Base-by-base conservation (phyloP, 2,888 invertebrate genomes). In the Clostera curtula region DNA sequence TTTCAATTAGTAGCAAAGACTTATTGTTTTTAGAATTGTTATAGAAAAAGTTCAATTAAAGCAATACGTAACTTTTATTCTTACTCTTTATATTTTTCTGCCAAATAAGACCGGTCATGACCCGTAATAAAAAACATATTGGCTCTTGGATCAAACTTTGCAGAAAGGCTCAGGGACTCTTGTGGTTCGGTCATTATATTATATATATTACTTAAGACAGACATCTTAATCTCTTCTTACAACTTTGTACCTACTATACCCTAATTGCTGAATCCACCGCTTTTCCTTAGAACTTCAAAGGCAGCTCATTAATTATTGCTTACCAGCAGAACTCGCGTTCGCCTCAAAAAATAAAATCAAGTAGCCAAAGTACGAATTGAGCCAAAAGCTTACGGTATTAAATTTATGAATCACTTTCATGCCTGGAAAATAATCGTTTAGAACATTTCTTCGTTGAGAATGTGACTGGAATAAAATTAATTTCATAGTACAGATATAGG, bases 271-370 rank as follows among this genome's bases (percentile, higher is more conserved):
- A 38, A 36, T 31, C 34, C 25, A 27, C 23, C 30, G 4, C 27
- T 21, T 24, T 22, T 27, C 23, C 35, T 46, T 48, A 46, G 50
- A 49, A 39, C 43, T 49, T 44, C 17, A 39, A 37, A 41, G 40
- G n/a, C n/a, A 47, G 31, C 36, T 36, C 32, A 41, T 44, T 38
- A 41, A 36, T 38, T 17, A 44, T 41, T 36, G 34, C 28, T 33
- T 10, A 22, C 24, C 12, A 20, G 29, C 27, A 29, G 24, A 22
- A 12, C 8, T 22, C 6, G 15, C 15, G 6, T 15, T 14, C 14
- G 23, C 15, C 15, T 23, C 23, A 10, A 23, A 23, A 22, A 23
- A n/a, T n/a, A n/a, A n/a, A n/a, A 23, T 23, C 23, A 23, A 23
- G 15, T 23, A 15, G 23, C 14, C 7, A 6, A 14, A 12, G 22